Evolutionary conservation across 2,888 invertebrate genomes (phyloP), one percentile per base, ranked within the genome.

Genomic region (Lasioglossum figueresi): DNA sequence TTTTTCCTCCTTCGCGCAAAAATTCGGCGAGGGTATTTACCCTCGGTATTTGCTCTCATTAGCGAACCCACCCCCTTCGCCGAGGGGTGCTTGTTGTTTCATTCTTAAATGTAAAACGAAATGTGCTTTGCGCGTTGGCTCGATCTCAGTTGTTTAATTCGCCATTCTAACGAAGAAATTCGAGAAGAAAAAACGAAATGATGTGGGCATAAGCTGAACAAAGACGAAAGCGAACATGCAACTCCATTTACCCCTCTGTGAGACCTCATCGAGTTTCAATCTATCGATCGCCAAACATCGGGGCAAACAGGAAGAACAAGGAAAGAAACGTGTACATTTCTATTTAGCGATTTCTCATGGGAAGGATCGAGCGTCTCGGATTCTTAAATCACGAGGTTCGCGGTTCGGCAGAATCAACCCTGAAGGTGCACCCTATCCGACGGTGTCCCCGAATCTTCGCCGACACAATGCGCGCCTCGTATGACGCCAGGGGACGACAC

Each of bases 401-500:
- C 71, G 72, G 66, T 85, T 87, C 82, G 82, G 86, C 82, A 74
- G 79, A 77, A 80, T 73, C 79, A 70, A 63, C 63, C 79, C 27
- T 12, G 37, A 23, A 45, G 23, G 34, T 59, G 56, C 27, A 40
- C 23, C 43, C 73, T 66, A 16, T 34, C 56, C 76, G 37, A 34
- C 37, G 68, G n/a, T 37, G 43, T 66, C 56, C 72, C 76, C 76
- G 71, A 79, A 80, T 82, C 85, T 79, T 84, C 81, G 59, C 56
- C 79, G 74, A 8, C 85, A 92, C 91, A 93, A 92, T 91, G 86
- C 71, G 45, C 71, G 79, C 85, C 88, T 91, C 89, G 89, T 90
- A 91, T 88, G 89, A 89, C 90, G 87, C 88, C 86, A 82, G 88
- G 92, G 91, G 92, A 93, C 91, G 92, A 93, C 93, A 93, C 91